Percentiles rank a stretch among this genome's conserved stretches.
Conservation (phyloP, 2,888 invertebrate species). For the Dryocosmus kuriphilus region DNA sequence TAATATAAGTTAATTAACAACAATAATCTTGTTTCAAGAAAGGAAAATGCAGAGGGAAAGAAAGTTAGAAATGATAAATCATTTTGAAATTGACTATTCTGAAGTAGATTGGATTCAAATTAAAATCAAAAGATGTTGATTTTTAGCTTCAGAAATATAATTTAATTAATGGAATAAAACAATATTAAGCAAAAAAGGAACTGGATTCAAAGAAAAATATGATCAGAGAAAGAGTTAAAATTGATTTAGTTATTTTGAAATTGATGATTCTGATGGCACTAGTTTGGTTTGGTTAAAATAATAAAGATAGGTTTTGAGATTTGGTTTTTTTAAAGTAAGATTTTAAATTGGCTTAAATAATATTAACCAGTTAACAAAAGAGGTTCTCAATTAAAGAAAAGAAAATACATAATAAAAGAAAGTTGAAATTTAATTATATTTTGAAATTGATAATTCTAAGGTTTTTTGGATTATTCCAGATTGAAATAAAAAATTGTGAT, state of each 20-base stretch:
- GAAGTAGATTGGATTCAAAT: not conserved
- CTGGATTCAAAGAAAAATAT: not conserved
- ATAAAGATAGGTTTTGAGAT: not conserved
- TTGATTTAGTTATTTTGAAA: not conserved
- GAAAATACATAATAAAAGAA: not conserved
- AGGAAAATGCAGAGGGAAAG: not conserved
- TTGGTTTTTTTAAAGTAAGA: not conserved
- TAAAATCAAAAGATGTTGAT: not conserved
- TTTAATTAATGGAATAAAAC: not conserved
- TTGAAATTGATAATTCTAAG: conserved; percentile 38
- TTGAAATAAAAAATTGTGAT: not conserved
- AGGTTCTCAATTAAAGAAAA: not conserved
- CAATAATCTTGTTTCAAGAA: not conserved
- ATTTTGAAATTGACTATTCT: not conserved
- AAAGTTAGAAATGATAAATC: too few species aligned
- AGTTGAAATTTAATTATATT: conserved; percentile 4
- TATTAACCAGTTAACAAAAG: not conserved
- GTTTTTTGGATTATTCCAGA: not conserved
- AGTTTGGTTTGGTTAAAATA: not conserved
- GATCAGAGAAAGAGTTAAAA: not conserved
- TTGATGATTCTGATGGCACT: not conserved
- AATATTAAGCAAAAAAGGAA: not conserved
- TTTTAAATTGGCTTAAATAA: not conserved
- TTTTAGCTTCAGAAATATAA: not conserved
- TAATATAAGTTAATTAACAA: too few species aligned